Evolutionary conservation across 2,888 invertebrate genomes (phyloP), one percentile per base, ranked within the genome.

Genomic region (Harpalus rufipes): DNA sequence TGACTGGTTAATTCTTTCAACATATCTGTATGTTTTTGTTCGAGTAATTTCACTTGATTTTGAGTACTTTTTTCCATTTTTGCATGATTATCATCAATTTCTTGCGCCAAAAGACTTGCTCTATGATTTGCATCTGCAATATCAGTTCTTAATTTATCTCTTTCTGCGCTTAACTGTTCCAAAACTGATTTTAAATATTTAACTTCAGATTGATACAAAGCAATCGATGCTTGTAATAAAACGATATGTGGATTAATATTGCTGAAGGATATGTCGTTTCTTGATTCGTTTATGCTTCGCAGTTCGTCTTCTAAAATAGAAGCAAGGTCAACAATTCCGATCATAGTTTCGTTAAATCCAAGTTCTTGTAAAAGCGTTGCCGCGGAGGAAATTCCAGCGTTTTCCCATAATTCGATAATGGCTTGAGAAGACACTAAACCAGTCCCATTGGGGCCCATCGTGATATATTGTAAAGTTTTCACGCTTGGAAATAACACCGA

Each of bases 31-130:
- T 97, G 96, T 85, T 95, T 94, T 85, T 94, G 93, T 89, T 97
- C 97, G 18, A 96, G 90, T 68, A 94, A 91, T 85, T 95, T 94
- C 72, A 95, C 93, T 91, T 93, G 95, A 72, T 94, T 93, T 89
- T 95, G 94, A 39, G 96, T 93, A 41, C 95, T 94, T 86, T 94
- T 94, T 90, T 98, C 98, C 89, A 97, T 93, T 85, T 95, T 94
- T 0, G 95, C 94, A 90, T 98, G 97, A 88, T 96, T 95, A 88
- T 98, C 98, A 90, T 98, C 98, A 1, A 97, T 96, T 90, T 98
- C 98, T 88, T 96, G 96, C 0, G 97, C 98, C 78, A 98, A 92
- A 81, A 97, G 90, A 0, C 94, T 93, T 0, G 97, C 96, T 87
- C 97, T 93, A 85, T 95, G 93, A 89, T 97, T 97, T 0, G 97